These are phyloP conservation scores for Drosophila colorata DNA, from an alignment of 2,888 invertebrate species.

Conservation along the genomic window DNA sequence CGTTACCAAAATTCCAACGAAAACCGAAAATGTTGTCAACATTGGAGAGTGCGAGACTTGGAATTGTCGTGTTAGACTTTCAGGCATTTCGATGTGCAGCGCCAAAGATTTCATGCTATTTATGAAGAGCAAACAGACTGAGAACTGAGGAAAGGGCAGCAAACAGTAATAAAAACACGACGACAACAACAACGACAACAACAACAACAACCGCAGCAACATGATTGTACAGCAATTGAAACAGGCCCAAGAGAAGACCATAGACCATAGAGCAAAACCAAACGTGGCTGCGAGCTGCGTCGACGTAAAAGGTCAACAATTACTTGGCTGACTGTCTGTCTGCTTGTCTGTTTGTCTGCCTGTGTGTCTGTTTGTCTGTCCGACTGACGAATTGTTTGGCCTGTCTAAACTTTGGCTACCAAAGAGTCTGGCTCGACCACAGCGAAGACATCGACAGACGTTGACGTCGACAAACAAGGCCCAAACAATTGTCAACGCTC, in stretches of 20 bases:
- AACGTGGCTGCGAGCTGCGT: conserved; percentile 57
- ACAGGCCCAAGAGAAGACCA: conserved; percentile 41
- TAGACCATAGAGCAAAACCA: conserved; percentile 41
- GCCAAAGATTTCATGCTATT: conserved; percentile 78
- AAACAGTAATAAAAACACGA: conserved; percentile 80
- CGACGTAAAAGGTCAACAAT: conserved; percentile 81
- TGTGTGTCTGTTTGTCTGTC: conserved; percentile 31
- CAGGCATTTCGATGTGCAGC: conserved; percentile 75
- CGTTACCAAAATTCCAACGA: conserved; percentile 70
- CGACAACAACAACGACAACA: conserved; percentile 43
- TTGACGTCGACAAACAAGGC: conserved; percentile 72
- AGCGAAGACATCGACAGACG: conserved; percentile 57
- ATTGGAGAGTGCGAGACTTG: conserved; percentile 60
- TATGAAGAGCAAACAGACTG: conserved; percentile 75
- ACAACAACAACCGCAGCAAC: conserved; percentile 21
- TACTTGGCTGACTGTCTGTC: conserved; percentile 60
- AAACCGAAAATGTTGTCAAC: conserved; percentile 68
- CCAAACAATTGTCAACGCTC: conserved; percentile 80
- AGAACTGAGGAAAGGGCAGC: conserved; percentile 63
- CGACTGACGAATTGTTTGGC: conserved; percentile 78
- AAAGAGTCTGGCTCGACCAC: conserved; percentile 75
- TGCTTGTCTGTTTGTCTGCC: conserved; percentile 9
- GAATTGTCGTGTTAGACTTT: conserved; percentile 77
- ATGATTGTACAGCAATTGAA: conserved; percentile 52
- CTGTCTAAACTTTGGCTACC: conserved; percentile 81